Evolutionary conservation across 2,797 vertebrate species (phyloP).

Genomic region (Dendrocincla tyrannina): DNA sequence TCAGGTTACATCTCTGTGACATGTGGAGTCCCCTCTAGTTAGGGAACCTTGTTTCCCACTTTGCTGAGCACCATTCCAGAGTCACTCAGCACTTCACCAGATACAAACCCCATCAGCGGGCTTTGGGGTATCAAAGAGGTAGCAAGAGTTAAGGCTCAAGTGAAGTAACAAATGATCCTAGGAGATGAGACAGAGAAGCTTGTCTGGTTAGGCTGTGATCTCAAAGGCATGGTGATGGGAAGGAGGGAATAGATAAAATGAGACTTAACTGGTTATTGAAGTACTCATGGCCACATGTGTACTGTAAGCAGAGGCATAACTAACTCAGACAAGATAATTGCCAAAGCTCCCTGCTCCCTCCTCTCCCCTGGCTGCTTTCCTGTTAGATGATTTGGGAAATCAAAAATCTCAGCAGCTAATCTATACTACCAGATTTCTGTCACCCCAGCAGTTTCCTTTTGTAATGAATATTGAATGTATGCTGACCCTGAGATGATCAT

Average conservation of each 20-base stretch:
- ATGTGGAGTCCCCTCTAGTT: fast-evolving
- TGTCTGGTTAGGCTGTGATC: not conserved
- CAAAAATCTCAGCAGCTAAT: conserved; percentile 51
- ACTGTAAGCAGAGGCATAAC: not conserved
- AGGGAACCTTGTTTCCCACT: not conserved
- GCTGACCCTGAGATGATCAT: conserved; percentile 28
- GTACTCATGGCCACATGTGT: not conserved
- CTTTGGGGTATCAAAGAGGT: not conserved
- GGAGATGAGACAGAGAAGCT: not conserved
- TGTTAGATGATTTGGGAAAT: conserved; percentile 36
- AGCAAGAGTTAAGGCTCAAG: not conserved
- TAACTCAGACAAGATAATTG: conserved; percentile 25
- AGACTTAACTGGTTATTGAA: not conserved
- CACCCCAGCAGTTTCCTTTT: conserved; percentile 15
- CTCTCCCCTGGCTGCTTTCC: not conserved
- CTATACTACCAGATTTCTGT: conserved; percentile 49
- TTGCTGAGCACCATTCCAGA: fast-evolving
- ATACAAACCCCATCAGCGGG: not conserved
- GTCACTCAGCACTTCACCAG: not conserved
- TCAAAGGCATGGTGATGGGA: not conserved
- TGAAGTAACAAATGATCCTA: not conserved
- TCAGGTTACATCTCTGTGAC: not conserved
- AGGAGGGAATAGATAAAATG: not conserved
- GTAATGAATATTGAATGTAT: conserved; percentile 52
- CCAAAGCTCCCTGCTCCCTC: not conserved